Base-by-base conservation (phyloP, 2,797 vertebrate species). In the Sebastiscus albofasciatus region DNA sequence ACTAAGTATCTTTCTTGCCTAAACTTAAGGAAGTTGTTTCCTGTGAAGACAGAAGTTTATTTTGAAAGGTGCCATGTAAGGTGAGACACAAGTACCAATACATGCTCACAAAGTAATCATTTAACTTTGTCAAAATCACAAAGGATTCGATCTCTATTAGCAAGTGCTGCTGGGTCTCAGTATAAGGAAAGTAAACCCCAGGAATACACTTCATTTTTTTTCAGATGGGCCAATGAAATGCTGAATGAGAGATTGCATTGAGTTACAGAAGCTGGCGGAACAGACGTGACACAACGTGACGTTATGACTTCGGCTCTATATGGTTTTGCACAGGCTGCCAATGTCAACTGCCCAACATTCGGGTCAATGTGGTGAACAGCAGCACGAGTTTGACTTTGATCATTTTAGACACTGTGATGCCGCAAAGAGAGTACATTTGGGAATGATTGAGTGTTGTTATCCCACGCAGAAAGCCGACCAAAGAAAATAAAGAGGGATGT, bases 361-460 rank as follows among this genome's bases (percentile, higher is more conserved):
- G 27, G 52, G 66, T 77, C 72, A 77, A 52, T 20, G 12, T 31
- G 64, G 52, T 29, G 29, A 87, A 74, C 56, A 66, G 72, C 70
- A 54, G 65, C 18, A 10, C 2, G 4, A 77, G 49, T 27, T 59
- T 77, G 56, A 66, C 33, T 62, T 39, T 34, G 72, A 73, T 64
- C 22, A 27, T 39, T 80, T 76, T 31, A 72, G 72, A 62, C 39
- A 9, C 56, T 39, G 20, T 59, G 36, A 66, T 60, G 78, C 75
- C 67, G 75, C 54, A 64, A 42, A 4, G 5, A 62, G 58, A 54
- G 26, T 1, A 26, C 65, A 62, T 69, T 27, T 3, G 13, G 62
- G 33, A 67, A 81, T 72, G 29, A 72, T 9, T 66, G 36, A 81
- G 26, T 22, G 4, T 71, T 70, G 54, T 72, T 89, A 75, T 77